phyloP scores from a whole-genome alignment of 2,888 invertebrate genomes.

The Sinodicranocentrus sp. region DNA sequence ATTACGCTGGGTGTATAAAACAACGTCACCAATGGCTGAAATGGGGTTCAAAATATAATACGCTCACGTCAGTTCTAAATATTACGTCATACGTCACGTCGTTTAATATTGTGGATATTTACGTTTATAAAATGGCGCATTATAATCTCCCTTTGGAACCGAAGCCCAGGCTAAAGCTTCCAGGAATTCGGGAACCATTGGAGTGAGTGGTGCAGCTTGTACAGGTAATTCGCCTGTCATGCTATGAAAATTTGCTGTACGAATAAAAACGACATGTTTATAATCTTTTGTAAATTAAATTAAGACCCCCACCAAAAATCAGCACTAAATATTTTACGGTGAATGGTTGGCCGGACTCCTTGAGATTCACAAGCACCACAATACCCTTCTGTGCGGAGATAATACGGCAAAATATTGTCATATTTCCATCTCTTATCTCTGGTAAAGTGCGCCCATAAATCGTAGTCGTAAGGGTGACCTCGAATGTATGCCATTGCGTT shows the following conservation, averaged over 20 bases:
- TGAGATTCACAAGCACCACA: conserved; percentile 60
- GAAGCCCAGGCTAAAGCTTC: conserved; percentile 83
- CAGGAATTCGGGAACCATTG: conserved; percentile 81
- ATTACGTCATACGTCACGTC: not conserved
- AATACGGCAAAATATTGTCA: conserved; percentile 79
- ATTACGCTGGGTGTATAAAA: conserved; percentile 35
- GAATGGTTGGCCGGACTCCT: not conserved
- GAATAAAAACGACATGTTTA: not conserved
- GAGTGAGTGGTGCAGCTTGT: conserved; percentile 77
- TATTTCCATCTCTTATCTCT: conserved; percentile 79
- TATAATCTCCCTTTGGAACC: conserved; percentile 80
- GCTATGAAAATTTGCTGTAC: conserved; percentile 54
- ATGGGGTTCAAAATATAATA: not conserved
- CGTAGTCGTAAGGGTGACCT: conserved; percentile 85
- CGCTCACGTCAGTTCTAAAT: not conserved
- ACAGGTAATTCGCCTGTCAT: conserved; percentile 77
- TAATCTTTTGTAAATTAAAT: too few species aligned
- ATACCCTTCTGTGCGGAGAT: conserved; percentile 77
- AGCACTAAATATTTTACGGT: conserved; percentile 49
- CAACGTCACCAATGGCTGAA: conserved; percentile 35
- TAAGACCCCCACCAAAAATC: too few species aligned
- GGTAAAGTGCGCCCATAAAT: conserved; percentile 81
- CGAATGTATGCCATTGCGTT: conserved; percentile 86
- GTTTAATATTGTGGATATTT: conserved; percentile 6
- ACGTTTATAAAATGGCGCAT: conserved; percentile 77